These are phyloP conservation scores for Sebastes trivittatus DNA, from an alignment of 2,797 vertebrate species.

Conservation along the genomic window DNA sequence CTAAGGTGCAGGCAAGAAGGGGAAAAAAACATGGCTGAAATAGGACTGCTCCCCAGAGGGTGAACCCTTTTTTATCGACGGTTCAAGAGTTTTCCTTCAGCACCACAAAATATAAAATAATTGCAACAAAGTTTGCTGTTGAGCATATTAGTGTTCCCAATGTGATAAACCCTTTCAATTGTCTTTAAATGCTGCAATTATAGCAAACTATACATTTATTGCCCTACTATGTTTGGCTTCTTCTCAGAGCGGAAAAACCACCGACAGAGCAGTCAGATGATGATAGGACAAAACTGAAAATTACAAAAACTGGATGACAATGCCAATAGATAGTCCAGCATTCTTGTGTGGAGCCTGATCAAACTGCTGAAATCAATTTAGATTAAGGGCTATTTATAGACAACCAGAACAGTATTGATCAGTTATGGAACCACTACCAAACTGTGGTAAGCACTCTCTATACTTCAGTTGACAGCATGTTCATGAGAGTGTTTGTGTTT, in stretches of 20 bases:
- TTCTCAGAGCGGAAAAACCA: neutral
- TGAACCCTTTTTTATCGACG: no score
- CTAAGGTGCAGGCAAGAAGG: neutral
- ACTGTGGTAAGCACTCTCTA: neutral
- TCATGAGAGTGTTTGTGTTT: conserved; percentile 19
- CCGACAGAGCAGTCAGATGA: neutral
- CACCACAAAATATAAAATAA: neutral
- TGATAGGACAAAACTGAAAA: neutral
- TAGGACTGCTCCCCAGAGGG: neutral
- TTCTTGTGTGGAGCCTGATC: neutral
- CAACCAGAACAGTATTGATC: neutral
- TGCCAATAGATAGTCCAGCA: neutral
- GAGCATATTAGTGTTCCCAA: neutral
- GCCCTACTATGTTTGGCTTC: neutral
- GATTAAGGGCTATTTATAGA: neutral
- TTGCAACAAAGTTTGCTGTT: neutral
- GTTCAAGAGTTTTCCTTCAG: no score
- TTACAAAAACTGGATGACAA: neutral
- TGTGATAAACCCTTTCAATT: neutral
- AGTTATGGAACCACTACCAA: neutral
- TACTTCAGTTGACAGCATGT: neutral
- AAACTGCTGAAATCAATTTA: neutral
- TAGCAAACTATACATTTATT: neutral
- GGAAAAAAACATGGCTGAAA: neutral
- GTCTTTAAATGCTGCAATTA: neutral